These are phyloP conservation scores for Hofmannophila pseudospretella DNA, from an alignment of 2,888 invertebrate species.

Conservation along the genomic window DNA sequence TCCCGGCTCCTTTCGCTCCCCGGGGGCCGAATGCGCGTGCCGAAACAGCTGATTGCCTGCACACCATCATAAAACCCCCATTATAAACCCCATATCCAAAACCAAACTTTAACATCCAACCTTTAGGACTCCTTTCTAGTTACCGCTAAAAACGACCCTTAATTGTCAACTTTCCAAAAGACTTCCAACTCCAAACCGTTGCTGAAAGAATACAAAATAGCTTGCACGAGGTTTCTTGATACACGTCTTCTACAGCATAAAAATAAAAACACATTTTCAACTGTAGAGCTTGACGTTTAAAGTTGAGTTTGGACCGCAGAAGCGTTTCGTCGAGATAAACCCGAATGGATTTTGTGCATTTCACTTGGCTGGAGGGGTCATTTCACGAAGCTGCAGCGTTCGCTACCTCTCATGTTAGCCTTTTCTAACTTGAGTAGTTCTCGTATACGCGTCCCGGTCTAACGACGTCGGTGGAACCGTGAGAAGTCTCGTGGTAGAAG, in stretches of 20 bases:
- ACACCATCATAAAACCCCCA: constrained; percentile 66
- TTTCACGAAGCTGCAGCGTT: not conserved
- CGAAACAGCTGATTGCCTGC: constrained; percentile 73
- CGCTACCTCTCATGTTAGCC: not conserved
- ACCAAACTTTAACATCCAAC: constrained; percentile 15
- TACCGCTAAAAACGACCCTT: constrained; percentile 39
- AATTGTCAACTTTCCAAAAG: constrained; percentile 21
- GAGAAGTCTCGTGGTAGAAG: constrained; percentile 4
- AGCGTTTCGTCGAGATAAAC: constrained; percentile 58
- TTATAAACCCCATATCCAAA: constrained; percentile 25
- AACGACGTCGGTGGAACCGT: not conserved
- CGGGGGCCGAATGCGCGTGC: constrained; percentile 62
- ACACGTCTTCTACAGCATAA: constrained; percentile 53
- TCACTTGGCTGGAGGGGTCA: constrained; percentile 10
- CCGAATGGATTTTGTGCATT: constrained; percentile 57
- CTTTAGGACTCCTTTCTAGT: constrained; percentile 6
- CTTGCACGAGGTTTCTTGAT: constrained; percentile 31
- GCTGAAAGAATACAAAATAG: constrained; percentile 38
- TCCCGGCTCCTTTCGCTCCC: constrained; percentile 58
- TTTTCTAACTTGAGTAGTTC: not conserved
- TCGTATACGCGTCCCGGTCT: not conserved
- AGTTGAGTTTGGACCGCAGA: constrained; percentile 24
- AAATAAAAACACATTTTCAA: constrained; percentile 24
- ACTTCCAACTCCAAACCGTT: constrained; percentile 35
- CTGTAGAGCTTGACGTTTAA: constrained; percentile 24